Base-by-base conservation (phyloP, 2,888 invertebrate species). In the Tinea trinotella region DNA sequence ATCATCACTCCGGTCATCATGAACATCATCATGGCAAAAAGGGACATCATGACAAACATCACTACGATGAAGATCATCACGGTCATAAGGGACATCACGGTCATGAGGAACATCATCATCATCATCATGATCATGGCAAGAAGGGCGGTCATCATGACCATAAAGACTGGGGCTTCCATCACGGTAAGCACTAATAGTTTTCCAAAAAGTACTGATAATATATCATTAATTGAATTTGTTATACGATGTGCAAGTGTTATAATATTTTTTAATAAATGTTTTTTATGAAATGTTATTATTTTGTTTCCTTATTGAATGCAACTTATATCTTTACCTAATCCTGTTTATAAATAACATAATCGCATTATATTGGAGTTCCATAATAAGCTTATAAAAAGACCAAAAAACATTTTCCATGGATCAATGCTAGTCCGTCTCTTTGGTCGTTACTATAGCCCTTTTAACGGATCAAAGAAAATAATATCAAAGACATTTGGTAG, bases 31-130 rank as follows among this genome's bases (percentile, higher is more conserved):
- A 84, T 56, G 81, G 80, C 55, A 74, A 84, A 57, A 70, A 79
- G n/a, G 76, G 75, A 19, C 82, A 84, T 64, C 84, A 84, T 55
- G 82, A 84, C 58, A 84, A 84, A 61, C 79, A 81, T 64, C 83
- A 84, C 62, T 59, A 78, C 44, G 83, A 84, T 57, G 82, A 78
- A 55, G 71, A 81, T 56, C 83, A 84, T 57, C 68, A 84, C 13
- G 84, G 83, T n/a, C 84, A 84, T 63, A 83, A 84, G 62, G 84
- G 84, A 35, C 84, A 84, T 58, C 83, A 84, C 56, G 84, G 84
- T 15, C 84, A 84, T 61, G 83, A 84, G 55, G 82, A 82, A 55
- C 84, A 84, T 60, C 84, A 84, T 62, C 83, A 83, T 57, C 72
- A 73, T 60, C 84, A 84, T 60, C 78, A 84, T 57, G 83, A 80